Conservation (phyloP, 1,140 invertebrate genomes). For the Pseudomyrmex dendroicus region DNA sequence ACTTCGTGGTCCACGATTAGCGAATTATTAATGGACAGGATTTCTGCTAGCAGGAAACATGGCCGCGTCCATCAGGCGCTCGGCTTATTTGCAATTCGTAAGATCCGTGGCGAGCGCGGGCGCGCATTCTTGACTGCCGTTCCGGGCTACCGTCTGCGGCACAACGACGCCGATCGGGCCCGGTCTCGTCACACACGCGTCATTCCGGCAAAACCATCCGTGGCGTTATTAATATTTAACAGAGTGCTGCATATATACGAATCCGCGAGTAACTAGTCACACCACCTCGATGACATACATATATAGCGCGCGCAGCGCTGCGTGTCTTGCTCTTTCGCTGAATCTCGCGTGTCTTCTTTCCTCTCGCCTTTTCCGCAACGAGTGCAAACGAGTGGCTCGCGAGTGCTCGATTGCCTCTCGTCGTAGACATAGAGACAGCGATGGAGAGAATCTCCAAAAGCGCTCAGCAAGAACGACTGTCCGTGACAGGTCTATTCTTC, state of each 20-base stretch:
- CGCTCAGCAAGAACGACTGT: no score
- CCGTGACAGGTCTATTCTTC: no score
- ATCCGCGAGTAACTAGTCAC: conserved; percentile 55
- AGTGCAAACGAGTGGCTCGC: no score
- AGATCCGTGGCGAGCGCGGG: conserved; percentile 62
- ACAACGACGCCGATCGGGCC: conserved; percentile 52
- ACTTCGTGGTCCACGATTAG: conserved; percentile 68
- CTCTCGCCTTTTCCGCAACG: no score
- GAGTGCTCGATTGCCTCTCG: no score
- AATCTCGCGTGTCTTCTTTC: conserved; percentile 16
- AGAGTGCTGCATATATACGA: conserved; percentile 59
- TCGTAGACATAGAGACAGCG: no score
- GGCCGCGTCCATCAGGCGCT: conserved; percentile 82
- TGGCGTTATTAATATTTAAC: conserved; percentile 73
- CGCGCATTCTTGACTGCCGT: conserved; percentile 66
- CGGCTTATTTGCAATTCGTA: conserved; percentile 75
- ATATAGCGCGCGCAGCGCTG: conserved; percentile 45
- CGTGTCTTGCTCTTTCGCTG: conserved; percentile 32
- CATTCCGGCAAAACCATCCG: conserved; percentile 73
- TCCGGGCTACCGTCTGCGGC: conserved; percentile 53
- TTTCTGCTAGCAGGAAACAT: conserved; percentile 84
- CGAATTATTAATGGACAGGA: conserved; percentile 75
- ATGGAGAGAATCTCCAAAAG: no score
- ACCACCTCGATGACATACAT: conserved; percentile 74
- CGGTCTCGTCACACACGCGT: conserved; percentile 66